These are phyloP conservation scores for Charanyca ferruginea DNA, from an alignment of 2,888 invertebrate genomes.

Conservation along the genomic window DNA sequence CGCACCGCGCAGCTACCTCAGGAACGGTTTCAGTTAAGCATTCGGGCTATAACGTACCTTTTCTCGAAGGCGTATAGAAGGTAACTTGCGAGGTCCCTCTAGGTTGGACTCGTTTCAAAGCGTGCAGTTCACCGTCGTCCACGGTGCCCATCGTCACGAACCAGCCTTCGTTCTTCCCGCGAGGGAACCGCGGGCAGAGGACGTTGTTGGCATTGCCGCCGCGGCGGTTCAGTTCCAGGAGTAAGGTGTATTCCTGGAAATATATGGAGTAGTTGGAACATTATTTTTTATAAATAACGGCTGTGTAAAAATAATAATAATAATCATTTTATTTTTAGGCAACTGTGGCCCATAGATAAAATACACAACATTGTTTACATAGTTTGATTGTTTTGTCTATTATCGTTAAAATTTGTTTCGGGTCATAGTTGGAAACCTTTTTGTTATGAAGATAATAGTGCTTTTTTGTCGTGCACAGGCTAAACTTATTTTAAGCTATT, in stretches of 20 bases:
- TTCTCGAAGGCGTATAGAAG: slow-evolving; percentile 78
- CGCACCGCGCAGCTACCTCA: too few species aligned
- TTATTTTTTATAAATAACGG: too few species aligned
- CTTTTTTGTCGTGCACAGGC: too few species aligned
- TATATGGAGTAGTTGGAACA: neutral
- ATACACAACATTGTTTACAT: too few species aligned
- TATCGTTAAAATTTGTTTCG: too few species aligned
- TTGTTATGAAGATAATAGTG: too few species aligned
- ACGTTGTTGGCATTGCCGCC: slow-evolving; percentile 91
- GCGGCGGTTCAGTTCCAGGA: slow-evolving; percentile 90
- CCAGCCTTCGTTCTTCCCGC: slow-evolving; percentile 99
- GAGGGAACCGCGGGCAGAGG: slow-evolving; percentile 96
- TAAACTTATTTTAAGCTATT: too few species aligned
- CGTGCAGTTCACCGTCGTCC: slow-evolving; percentile 93
- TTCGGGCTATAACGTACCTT: slow-evolving; percentile 78
- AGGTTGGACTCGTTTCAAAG: slow-evolving; percentile 94
- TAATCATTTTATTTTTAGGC: too few species aligned
- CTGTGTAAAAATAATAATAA: neutral
- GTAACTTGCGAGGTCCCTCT: slow-evolving; percentile 83
- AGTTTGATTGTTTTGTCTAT: too few species aligned
- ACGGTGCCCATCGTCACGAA: slow-evolving; percentile 96
- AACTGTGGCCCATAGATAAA: too few species aligned
- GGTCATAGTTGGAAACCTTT: too few species aligned
- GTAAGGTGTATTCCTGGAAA: slow-evolving; percentile 93
- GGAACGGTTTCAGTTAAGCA: too few species aligned